Base-by-base conservation (phyloP, 2,888 invertebrate species). In the Cheilosia soror region DNA sequence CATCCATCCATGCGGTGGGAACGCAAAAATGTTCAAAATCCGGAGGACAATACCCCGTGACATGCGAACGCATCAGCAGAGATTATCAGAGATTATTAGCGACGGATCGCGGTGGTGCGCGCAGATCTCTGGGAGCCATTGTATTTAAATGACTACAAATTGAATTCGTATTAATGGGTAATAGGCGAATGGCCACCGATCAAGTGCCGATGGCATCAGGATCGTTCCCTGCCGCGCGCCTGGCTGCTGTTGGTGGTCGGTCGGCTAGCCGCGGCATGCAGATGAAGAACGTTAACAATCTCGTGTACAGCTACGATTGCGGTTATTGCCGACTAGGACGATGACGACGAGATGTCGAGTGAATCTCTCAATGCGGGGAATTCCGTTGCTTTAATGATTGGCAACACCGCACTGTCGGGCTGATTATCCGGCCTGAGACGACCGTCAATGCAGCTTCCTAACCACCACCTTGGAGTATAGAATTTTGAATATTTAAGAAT, bases 71-170 rank as follows among this genome's bases (percentile, higher is more conserved):
- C 81, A 76, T 76, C 72, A 40, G 55, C 49, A 49, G 25, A 76
- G 79, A 72, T 72, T 81, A 77, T 72, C 81, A 31, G 66, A 44
- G 85, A 80, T 76, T 85, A 81, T 76, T 66, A 76, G 71, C 71
- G 47, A 15, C 25, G 84, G 55, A 78, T 51, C 20, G 62, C 65
- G 42, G 60, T 57, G 31, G 42, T 20, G 11, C 5, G 5, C 37
- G 47, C 63, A 7, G 44, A 11, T 13, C 75, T 49, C 49, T 58
- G 66, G 76, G 62, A 68, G 72, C 76, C 76, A 85, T 85, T 85
- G 85, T 85, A 85, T 85, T 85, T 81, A 85, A 85, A 85, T 85
- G 85, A 76, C 85, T 81, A 76, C 81, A 85, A 85, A 85, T 85
- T 85, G 85, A 85, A 85, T 81, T 85, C 68, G 85, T 85, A 85